Evolutionary conservation across 2,797 vertebrate genomes (phyloP).

Genomic region (Hippoglossus hippoglossus): DNA sequence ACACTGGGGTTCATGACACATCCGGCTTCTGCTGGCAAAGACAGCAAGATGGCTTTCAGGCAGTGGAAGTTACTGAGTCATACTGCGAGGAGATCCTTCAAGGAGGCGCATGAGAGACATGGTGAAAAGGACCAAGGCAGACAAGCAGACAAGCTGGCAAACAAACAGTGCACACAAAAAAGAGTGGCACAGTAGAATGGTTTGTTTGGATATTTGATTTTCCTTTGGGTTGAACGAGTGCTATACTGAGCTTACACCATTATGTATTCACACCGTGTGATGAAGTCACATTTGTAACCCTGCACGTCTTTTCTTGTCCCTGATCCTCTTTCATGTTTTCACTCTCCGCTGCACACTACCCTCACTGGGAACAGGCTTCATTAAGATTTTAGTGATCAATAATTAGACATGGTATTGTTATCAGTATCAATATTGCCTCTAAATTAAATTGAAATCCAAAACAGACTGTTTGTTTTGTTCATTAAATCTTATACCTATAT

Average conservation of each 20-base stretch:
- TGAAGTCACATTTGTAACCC: conserved; percentile 4
- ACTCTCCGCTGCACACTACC: background rate
- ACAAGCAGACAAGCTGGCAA: conserved; percentile 38
- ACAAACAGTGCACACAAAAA: conserved; percentile 21
- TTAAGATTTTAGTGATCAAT: background rate
- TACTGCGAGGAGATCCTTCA: conserved; percentile 68
- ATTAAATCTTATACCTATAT: background rate
- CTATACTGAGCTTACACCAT: background rate
- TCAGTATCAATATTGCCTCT: background rate
- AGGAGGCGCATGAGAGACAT: conserved; percentile 61
- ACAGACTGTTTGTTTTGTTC: background rate
- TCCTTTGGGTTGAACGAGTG: background rate
- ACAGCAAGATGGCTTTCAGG: conserved; percentile 74
- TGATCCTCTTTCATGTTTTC: background rate
- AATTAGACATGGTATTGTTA: background rate
- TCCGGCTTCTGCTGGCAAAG: conserved; percentile 82
- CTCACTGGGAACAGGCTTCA: background rate
- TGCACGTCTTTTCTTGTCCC: background rate
- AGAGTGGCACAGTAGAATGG: background rate
- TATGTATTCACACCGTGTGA: background rate
- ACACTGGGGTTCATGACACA: conserved; percentile 79
- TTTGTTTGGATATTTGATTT: conserved; percentile 20
- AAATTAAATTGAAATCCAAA: conserved; percentile 2
- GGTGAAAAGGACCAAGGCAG: conserved; percentile 44
- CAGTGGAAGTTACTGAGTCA: conserved; percentile 80